Conservation (phyloP, 2,797 vertebrate genomes). For the Liparis tanakae region DNA sequence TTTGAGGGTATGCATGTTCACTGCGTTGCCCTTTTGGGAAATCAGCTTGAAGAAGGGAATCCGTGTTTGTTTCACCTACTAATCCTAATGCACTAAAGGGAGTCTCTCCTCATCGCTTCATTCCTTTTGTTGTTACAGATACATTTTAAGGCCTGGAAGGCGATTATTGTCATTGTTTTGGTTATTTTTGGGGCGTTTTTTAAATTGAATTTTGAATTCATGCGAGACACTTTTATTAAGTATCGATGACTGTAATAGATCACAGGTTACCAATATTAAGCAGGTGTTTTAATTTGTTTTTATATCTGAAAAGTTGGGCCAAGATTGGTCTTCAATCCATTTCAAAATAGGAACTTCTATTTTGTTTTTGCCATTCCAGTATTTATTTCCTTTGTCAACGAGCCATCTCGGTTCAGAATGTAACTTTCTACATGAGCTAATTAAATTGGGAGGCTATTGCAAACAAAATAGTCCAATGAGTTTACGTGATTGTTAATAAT, state of each 20-base stretch:
- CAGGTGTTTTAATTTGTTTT: constrained; percentile 68
- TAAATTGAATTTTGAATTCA: constrained; percentile 49
- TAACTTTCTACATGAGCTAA: constrained; percentile 82
- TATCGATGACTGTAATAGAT: constrained; percentile 52
- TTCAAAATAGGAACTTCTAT: constrained; percentile 65
- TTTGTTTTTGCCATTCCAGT: constrained; percentile 80
- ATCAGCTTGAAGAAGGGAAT: constrained; percentile 51
- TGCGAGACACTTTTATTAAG: constrained; percentile 55
- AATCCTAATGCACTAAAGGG: constrained; percentile 50
- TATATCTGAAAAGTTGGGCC: constrained; percentile 57
- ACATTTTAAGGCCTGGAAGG: constrained; percentile 30
- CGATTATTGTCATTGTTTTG: constrained; percentile 15
- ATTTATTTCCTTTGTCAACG: constrained; percentile 80
- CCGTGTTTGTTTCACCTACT: constrained; percentile 43
- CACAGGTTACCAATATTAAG: constrained; percentile 41
- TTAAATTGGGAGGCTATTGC: constrained; percentile 64
- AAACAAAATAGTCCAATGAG: constrained; percentile 65
- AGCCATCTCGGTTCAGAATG: constrained; percentile 83
- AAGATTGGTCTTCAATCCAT: constrained; percentile 43
- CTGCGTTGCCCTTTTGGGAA: constrained; percentile 11
- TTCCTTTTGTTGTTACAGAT: constrained; percentile 41
- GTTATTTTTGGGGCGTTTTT: constrained; percentile 32
- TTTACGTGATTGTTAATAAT: constrained; percentile 77
- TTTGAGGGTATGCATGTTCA: constrained; percentile 25
- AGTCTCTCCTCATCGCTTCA: constrained; percentile 33